These are phyloP conservation scores for Mystacornis crossleyi DNA, from an alignment of 2,113 vertebrate species.

Conservation along the genomic window DNA sequence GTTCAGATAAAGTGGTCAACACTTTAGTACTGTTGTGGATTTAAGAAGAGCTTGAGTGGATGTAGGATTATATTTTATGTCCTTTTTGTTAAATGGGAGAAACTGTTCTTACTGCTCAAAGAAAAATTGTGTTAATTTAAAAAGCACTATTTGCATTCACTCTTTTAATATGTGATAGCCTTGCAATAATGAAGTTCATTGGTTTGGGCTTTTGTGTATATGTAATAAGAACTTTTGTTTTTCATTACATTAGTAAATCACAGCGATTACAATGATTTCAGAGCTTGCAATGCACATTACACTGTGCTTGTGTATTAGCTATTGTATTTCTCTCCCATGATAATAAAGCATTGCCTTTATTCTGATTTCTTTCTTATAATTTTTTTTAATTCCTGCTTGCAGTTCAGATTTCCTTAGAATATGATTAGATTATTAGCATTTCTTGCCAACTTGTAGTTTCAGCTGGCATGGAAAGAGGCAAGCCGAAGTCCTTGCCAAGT, in stretches of 20 bases:
- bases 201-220: background rate
- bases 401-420: background rate
- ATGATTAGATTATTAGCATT: background rate
- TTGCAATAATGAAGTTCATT: background rate
- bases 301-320: background rate
- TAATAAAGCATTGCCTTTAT: background rate
- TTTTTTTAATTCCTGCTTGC: background rate
- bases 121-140: background rate
- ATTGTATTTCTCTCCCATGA: background rate
- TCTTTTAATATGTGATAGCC: background rate
- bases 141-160: background rate
- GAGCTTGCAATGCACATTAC: background rate
- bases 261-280: background rate
- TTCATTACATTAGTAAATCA: conserved; percentile 24
- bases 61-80: background rate
- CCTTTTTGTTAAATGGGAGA: background rate
- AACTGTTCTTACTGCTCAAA: background rate
- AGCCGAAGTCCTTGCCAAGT: background rate
- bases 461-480: background rate
- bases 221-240: background rate
- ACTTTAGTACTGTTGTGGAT: background rate
- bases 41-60: background rate
- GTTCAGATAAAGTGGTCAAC: background rate
- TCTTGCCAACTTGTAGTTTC: background rate
- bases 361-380: background rate